Base-by-base conservation (phyloP, 2,113 vertebrate genomes). In the Prionailurus bengalensis region DNA sequence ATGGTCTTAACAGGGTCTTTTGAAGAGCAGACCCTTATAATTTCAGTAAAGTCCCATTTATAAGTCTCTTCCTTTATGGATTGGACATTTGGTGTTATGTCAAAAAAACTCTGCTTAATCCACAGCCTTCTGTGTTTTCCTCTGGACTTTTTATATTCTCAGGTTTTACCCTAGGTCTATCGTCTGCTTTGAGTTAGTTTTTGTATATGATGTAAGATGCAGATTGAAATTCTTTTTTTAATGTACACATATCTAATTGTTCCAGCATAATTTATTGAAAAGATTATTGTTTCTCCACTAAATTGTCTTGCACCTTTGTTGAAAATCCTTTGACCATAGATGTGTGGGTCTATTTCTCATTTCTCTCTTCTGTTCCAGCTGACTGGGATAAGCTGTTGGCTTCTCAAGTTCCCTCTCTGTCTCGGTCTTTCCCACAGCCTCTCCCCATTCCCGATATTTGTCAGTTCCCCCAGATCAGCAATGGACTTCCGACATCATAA, bases 31-130 rank as follows among this genome's bases (percentile, higher is more conserved):
- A 25, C 11, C 29, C 13, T 97, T 21, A 73, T 45, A 76, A 27
- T 94, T 96, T 94, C 78, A 65, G 66, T 53, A 42, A 76, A 90
- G 23, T 94, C 55, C 16, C 91, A 42, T 42, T 36, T 78, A 42
- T 94, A 12, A 53, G 7, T 81, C 73, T 94, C 27, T 95, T 90
- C 21, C 84, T 39, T 73, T 65, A 94, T 84, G 14, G 2, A n/a
- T 48, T 97, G 7, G 29, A 51, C 51, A 80, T 85, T 90, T 95
- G 27, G 55, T 74, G 5, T 85, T 90, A 17, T 31, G 39, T 33
- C 21, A 16, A 45, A 82, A 80, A 80, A 76, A 61, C 5, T 84
- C 16, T 76, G 33, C 16, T 27, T 89, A 73, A 1, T 7, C 29
- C 6, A 53, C 21, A 58, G 45, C 65, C 51, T 63, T 51, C 23